A percentile compares a stretch with the other conserved stretches of the same genome.
These are phyloP conservation scores for Pangasius djambal DNA, from an alignment of 2,797 vertebrate species.

Conservation along the genomic window DNA sequence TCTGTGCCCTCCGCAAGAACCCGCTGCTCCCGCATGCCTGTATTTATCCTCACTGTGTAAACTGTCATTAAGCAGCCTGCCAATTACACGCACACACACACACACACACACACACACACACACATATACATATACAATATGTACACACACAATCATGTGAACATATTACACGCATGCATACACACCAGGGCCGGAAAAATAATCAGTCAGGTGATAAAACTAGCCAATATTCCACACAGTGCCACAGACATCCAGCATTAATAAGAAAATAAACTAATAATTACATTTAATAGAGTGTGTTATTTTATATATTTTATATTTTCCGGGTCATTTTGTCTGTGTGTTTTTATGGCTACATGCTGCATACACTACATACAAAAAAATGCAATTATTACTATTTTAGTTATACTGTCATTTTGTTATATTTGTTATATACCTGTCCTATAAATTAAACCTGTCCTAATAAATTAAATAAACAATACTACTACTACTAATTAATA, in stretches of 20 bases:
- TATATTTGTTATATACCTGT: too few relatives aligned
- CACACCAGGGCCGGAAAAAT: neutral
- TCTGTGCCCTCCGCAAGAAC: constrained; percentile 48
- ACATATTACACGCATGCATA: neutral
- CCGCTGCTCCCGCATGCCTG: constrained; percentile 51
- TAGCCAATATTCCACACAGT: neutral
- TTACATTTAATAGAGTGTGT: neutral
- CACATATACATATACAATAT: neutral
- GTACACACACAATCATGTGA: neutral
- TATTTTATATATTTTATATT: neutral
- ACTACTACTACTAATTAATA: too few relatives aligned
- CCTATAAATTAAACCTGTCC: too few relatives aligned
- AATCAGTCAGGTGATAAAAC: constrained; percentile 5
- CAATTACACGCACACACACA: constrained; percentile 61
- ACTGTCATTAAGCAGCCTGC: constrained; percentile 69
- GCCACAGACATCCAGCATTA: neutral
- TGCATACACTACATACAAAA: too few relatives aligned
- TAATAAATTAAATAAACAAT: too few relatives aligned
- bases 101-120: constrained; percentile 16
- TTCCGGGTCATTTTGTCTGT: neutral
- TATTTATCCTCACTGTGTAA: constrained; percentile 66
- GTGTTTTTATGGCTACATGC: too few relatives aligned
- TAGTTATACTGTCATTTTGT: too few relatives aligned
- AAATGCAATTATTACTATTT: too few relatives aligned
- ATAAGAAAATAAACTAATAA: neutral